Evolutionary conservation across 2,888 invertebrate genomes (phyloP).

Genomic region (Melanostoma mellinum): DNA sequence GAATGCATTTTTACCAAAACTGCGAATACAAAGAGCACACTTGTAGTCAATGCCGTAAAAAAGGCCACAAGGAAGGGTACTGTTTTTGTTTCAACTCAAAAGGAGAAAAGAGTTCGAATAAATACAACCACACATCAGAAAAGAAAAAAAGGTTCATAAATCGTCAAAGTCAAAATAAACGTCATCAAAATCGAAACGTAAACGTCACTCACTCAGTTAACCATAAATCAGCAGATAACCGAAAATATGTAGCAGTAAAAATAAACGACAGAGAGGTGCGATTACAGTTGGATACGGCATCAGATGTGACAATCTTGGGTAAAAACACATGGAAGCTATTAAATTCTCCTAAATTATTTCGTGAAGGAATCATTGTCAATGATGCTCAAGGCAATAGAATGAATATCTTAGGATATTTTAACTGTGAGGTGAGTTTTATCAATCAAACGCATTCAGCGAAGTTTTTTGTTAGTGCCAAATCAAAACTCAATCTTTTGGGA

Average conservation of each 20-base stretch:
- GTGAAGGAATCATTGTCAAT: conserved; percentile 3
- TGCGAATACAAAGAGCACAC: conserved; percentile 27
- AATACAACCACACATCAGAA: background rate
- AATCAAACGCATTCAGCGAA: conserved; percentile 5
- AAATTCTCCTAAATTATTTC: conserved; percentile 15
- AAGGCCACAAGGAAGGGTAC: conserved; percentile 81
- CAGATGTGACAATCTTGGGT: conserved; percentile 44
- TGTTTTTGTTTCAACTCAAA: conserved; percentile 46
- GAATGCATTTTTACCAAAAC: conserved; percentile 24
- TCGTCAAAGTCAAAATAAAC: background rate
- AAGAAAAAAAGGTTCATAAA: conserved; percentile 5
- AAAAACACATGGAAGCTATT: conserved; percentile 36
- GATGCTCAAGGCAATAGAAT: conserved; percentile 30
- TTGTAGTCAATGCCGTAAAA: conserved; percentile 21
- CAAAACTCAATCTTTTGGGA: conserved; percentile 28
- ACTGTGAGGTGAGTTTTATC: conserved; percentile 17
- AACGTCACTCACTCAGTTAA: conserved; percentile 16
- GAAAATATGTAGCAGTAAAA: conserved; percentile 27
- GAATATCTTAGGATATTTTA: conserved; percentile 27
- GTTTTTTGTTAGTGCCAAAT: conserved; percentile 15
- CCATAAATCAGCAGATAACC: conserved; percentile 17
- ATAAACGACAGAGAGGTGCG: conserved; percentile 25
- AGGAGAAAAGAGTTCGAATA: conserved; percentile 3
- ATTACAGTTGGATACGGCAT: conserved; percentile 40
- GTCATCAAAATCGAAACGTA: conserved; percentile 1